Base-by-base conservation (phyloP, 2,113 vertebrate species). In the Oostethus manadensis region DNA sequence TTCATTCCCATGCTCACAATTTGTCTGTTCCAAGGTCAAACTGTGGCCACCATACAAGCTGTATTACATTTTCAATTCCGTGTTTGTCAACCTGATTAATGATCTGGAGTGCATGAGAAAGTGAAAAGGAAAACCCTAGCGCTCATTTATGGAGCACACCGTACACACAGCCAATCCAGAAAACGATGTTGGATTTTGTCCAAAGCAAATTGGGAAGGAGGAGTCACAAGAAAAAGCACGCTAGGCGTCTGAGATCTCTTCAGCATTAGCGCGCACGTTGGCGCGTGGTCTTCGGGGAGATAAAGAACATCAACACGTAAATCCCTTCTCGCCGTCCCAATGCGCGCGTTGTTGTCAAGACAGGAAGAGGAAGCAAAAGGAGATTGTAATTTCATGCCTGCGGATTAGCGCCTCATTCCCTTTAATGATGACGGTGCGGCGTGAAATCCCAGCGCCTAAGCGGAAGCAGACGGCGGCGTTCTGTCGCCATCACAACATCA, bases 241-340 rank as follows among this genome's bases (percentile, higher is more conserved):
- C 60, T 89, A 89, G 88, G 86, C 82, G 80, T 43, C 77, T 85
- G 88, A n/a, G 80, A 88, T 87, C 85, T 86, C 69, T 59, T 79
- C 51, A 20, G 66, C 81, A 87, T 86, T 87, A 73, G 70, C 29
- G 29, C 85, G 89, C 89, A 89, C 88, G 83, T 76, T 73, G 77
- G 74, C 67, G 14, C 33, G 86, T 84, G 84, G 82, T 87, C 85
- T 53, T 44, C 60, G 71, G 51, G 56, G 68, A 79, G 84, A 89
- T 88, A 88, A 79, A 86, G 82, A 80, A 79, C 62, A 80, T 74
- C 10, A 55, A 73, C 83, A 88, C 71, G 62, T 73, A 78, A 87
- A 91, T 88, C 88, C 81, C 17, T 78, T 89, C 84, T 73, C 22
- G 59, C 63, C 26, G 70, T 81, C 29, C 29, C 29, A 33, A 33